Evolutionary conservation across 2,888 invertebrate genomes (phyloP), one percentile per base, ranked within the genome.

Genomic region (Apotomis capreana): DNA sequence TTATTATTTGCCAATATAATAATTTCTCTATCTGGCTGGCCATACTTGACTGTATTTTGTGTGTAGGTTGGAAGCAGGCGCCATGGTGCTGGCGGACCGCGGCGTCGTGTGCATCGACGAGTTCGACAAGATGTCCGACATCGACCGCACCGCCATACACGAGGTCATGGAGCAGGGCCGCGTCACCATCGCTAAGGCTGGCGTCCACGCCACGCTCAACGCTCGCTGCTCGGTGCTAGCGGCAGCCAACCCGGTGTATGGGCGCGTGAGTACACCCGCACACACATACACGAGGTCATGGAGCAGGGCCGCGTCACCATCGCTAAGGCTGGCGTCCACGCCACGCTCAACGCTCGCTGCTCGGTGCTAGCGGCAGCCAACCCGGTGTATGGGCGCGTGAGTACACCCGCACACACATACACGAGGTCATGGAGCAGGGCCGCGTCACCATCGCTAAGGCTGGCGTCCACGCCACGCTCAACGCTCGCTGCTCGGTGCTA

Each of bases 41-140:
- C 26, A 2, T 26, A 26, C 26, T 26, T 26, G 2, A 26, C 26
- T 26, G 26, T 26, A 26, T 26, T 26, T 54, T 54, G 15, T 55
- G n/a, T 40, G 5, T 12, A 95, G 98, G 52, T 87, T 99, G 73
- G 99, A 99, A 90, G 99, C 99, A 0, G 99, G 99, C 76, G 99
- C 99, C 70, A 99, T 99, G 99, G 99, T 99, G n/a, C 89, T 99
- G 52, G 99, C 99, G 0, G 99, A 99, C 92, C 95, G 99, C 73
- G 99, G 99, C 40, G 97, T 99, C 62, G 99, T 99, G 61, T 99
- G 99, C 87, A 96, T 96, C 79, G 98, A 99, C 89, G 99, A 99
- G 92, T 99, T 99, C 89, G 99, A 99, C 93, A 98, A 99, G 94
- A 99, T 99, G 99, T 98, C 98, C 0, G 99, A 99, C 89, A 97